A percentile compares a stretch with the other conserved stretches of the same genome.
Conservation (phyloP, 2,888 invertebrate species). For the Brachycybe producta region DNA sequence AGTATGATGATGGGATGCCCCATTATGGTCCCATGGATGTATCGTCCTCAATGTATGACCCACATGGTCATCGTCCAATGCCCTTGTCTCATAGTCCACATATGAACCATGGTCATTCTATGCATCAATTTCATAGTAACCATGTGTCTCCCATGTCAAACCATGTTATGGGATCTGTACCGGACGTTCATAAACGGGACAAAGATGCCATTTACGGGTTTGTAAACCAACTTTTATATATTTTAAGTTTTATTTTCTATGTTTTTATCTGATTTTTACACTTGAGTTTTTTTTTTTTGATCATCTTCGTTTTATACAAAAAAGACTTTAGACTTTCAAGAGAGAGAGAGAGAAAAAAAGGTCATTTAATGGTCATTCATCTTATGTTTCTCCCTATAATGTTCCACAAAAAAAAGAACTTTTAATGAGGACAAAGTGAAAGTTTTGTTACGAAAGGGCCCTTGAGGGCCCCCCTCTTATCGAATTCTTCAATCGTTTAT, state of each 20-base stretch:
- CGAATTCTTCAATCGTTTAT: too few relatives aligned
- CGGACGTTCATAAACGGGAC: conserved; percentile 91
- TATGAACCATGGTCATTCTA: conserved; percentile 51
- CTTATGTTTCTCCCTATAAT: too few relatives aligned
- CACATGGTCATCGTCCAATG: conserved; percentile 54
- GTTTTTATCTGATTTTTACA: not conserved
- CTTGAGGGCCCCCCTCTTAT: too few relatives aligned
- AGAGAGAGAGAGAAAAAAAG: not conserved
- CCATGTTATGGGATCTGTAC: conserved; percentile 44
- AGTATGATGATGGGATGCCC: conserved; percentile 92
- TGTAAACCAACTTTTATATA: too few relatives aligned
- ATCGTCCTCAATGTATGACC: conserved; percentile 53
- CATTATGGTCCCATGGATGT: conserved; percentile 65
- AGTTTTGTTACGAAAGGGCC: too few relatives aligned
- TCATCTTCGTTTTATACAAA: not conserved
- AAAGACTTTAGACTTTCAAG: not conserved
- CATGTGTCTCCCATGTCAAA: conserved; percentile 52
- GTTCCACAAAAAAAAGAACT: too few relatives aligned
- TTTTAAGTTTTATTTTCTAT: too few relatives aligned
- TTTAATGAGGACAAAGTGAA: too few relatives aligned
- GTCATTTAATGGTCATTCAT: not conserved
- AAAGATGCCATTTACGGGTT: conserved; percentile 98
- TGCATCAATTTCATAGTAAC: conserved; percentile 53
- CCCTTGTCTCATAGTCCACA: conserved; percentile 51
- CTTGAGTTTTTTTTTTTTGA: not conserved